phyloP scores from a whole-genome alignment of 2,113 vertebrate species.

The Ciconia stormi region DNA sequence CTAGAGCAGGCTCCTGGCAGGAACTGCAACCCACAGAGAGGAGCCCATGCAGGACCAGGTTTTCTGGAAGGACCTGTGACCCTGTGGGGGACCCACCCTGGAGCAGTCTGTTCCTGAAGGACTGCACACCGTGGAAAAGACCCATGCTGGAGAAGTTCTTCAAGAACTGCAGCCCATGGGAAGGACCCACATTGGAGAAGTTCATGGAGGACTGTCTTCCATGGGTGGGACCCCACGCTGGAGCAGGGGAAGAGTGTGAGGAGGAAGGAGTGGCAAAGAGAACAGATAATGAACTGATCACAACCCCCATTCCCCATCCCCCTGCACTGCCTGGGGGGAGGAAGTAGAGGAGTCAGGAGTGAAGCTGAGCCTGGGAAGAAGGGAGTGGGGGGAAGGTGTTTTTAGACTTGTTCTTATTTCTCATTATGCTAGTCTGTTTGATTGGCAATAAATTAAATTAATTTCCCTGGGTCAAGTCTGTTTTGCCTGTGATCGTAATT shows the following conservation, averaged over 20 bases:
- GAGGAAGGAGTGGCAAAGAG: no score
- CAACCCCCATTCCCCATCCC: no score
- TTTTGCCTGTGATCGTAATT: neutral
- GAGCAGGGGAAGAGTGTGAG: no score
- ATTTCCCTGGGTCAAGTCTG: neutral
- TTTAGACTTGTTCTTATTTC: neutral
- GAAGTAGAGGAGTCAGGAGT: neutral
- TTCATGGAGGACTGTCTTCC: neutral
- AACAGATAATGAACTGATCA: no score
- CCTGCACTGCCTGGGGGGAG: no score
- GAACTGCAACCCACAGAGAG: neutral
- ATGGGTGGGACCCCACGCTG: rapidly evolving
- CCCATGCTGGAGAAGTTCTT: neutral
- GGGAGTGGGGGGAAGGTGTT: neutral
- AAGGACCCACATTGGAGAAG: neutral
- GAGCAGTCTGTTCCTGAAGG: neutral
- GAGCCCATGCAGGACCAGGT: rapidly evolving
- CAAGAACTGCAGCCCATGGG: neutral
- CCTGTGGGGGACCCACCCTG: no score
- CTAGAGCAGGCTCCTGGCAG: neutral
- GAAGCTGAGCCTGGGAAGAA: neutral
- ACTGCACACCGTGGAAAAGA: neutral
- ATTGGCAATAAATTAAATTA: neutral
- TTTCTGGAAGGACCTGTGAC: neutral
- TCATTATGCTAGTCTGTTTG: neutral